Conservation (phyloP, 30 jellyfish, hydroid and myxozoan genomes). For the Aurelia coerulea region DNA sequence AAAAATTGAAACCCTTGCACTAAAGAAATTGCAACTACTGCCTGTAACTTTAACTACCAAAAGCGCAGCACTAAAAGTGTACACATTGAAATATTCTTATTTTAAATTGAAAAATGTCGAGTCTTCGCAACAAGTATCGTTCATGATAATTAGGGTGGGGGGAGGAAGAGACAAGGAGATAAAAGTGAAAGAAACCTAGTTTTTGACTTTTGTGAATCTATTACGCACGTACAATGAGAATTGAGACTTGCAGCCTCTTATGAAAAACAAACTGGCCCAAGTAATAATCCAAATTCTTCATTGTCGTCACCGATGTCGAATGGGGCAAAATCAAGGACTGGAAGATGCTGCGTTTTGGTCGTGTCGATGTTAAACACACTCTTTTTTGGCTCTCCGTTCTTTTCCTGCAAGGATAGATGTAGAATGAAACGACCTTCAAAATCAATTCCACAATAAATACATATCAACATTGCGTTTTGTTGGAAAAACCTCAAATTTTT, state of each 20-base stretch:
- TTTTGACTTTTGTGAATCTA: neutral
- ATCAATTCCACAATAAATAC: neutral
- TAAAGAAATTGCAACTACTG: too few relatives aligned
- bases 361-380: conserved; percentile 46
- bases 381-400: conserved; percentile 49
- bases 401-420: conserved; percentile 20
- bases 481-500: too few relatives aligned
- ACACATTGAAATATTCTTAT: conserved; percentile 33
- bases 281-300: conserved; percentile 70
- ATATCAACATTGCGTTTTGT: too few relatives aligned
- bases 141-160: too few relatives aligned
- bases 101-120: conserved; percentile 26
- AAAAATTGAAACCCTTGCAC: too few relatives aligned
- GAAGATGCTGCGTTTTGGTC: conserved; percentile 50
- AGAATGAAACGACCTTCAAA: neutral
- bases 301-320: conserved; percentile 65
- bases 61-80: conserved; percentile 24
- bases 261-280: conserved; percentile 92
- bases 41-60: conserved; percentile 26
- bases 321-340: conserved; percentile 77
- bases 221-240: neutral
- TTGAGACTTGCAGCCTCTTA: conserved; percentile 1
- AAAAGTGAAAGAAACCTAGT: neutral
- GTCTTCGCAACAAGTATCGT: neutral
- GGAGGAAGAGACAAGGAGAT: neutral